Evolutionary conservation across 2,113 vertebrate genomes (phyloP), one percentile per base, ranked within the genome.

Genomic region (Gymnarchus niloticus): DNA sequence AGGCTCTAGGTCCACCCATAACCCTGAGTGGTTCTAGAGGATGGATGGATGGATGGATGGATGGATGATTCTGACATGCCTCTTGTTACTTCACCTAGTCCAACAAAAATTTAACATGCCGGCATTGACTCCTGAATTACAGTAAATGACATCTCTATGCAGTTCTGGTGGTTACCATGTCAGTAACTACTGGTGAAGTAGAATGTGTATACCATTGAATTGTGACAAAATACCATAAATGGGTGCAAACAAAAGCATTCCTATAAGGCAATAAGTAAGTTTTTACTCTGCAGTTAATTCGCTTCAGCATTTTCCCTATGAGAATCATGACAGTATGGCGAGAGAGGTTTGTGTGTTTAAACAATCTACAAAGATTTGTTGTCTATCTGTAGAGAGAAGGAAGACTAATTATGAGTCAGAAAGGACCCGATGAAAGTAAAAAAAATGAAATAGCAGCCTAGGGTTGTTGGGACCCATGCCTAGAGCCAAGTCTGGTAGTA

Each of bases 201-300:
- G 5, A 76, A 37, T 51, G 33, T 56, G 25, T 44, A 85, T 77
- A 85, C 25, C 33, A 52, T 77, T 85, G 28, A 85, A 78, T 78
- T 78, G 41, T 41, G 28, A 19, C 7, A n/a, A 85, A 54, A 48
- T 69, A n/a, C 33, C 44, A 2, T 33, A 76, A 52, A 85, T n/a
- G 12, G 12, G 56, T 46, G 37, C 12, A 33, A 77, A 85, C 52
- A 61, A 76, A 85, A 85, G 48, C 56, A 51, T 7, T 21, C 9
- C 17, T 76, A 54, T 61, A 19, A 17, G 49, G 37, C 28, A 14
- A 77, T 25, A 59, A 83, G 37, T 21, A 37, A 83, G 61, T 59
- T 83, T 61, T 61, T 83, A 9, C 84, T 77, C 69, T 52, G 83
- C n/a, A 46, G 19, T 51, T 85, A 85, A 85, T 76, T 54, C 56